Percentiles rank a stretch among this genome's conserved stretches.
phyloP scores from a whole-genome alignment of 2,797 vertebrate genomes.

The Aerospiza tachiro region DNA sequence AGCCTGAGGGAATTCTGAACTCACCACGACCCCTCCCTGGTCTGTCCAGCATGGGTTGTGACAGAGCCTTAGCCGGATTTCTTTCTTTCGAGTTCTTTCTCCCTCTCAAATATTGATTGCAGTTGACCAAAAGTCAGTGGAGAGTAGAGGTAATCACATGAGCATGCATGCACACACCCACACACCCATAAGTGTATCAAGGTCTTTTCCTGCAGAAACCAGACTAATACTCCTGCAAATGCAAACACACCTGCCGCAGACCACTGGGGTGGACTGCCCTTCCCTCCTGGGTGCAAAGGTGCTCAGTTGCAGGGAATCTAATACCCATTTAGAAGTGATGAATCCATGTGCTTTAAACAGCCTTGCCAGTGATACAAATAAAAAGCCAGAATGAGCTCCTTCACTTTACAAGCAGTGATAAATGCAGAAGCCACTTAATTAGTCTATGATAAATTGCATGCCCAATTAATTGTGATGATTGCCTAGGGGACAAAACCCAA shows the following conservation, averaged over 20 bases:
- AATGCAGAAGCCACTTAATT: slow-evolving; percentile 52
- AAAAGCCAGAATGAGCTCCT: neutral
- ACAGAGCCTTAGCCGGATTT: neutral
- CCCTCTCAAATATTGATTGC: neutral
- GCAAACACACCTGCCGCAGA: neutral
- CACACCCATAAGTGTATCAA: neutral
- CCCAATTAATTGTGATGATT: slow-evolving; percentile 62
- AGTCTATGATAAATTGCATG: slow-evolving; percentile 52
- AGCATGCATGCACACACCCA: fast-evolving
- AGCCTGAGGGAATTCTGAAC: too few relatives aligned
- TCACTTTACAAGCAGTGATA: slow-evolving; percentile 14
- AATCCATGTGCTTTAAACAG: neutral
- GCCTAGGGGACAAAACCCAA: slow-evolving; percentile 32
- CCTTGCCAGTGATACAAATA: neutral
- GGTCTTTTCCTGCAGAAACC: neutral
- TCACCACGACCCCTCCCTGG: too few relatives aligned
- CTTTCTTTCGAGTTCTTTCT: neutral
- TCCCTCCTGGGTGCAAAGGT: neutral
- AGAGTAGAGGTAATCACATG: fast-evolving
- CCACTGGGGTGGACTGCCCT: neutral
- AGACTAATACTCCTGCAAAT: neutral
- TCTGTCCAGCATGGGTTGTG: too few relatives aligned
- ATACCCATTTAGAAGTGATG: neutral
- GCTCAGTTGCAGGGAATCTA: neutral
- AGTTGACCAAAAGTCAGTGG: neutral